Conservation (phyloP, 2,888 invertebrate genomes). For the Drosophila ochracea region DNA sequence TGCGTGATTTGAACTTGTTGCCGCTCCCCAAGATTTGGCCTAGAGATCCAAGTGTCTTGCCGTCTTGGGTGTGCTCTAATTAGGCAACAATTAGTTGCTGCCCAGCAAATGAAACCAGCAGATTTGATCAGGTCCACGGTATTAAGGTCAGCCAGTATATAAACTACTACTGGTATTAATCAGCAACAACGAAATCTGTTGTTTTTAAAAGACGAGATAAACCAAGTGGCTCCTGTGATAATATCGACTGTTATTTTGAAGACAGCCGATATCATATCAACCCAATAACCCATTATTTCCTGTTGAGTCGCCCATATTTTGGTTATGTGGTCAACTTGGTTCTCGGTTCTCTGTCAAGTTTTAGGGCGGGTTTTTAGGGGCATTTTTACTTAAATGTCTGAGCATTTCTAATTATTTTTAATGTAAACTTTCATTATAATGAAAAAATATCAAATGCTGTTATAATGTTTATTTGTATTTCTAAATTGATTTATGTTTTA, state of each 20-base stretch:
- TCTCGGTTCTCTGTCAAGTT: background rate
- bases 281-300: background rate
- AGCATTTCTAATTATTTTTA: background rate
- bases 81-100: slow-evolving; percentile 31
- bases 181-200: slow-evolving; percentile 46
- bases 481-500: background rate
- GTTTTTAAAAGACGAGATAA: slow-evolving; percentile 42
- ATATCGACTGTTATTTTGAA: background rate
- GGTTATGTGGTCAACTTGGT: background rate
- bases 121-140: slow-evolving; percentile 18
- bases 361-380: too few relatives aligned
- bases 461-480: background rate
- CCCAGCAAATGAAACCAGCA: slow-evolving; percentile 30
- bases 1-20: slow-evolving; percentile 16
- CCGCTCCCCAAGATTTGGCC: slow-evolving; percentile 11
- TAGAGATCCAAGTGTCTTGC: slow-evolving; percentile 20
- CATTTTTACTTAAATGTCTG: background rate
- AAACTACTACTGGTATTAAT: slow-evolving; percentile 31
- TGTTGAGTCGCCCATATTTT: background rate
- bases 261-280: background rate
- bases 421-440: background rate
- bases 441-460: background rate
- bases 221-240: background rate
- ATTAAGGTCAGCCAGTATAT: slow-evolving; percentile 49
- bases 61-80: slow-evolving; percentile 36